Base-by-base conservation (phyloP, 1,140 invertebrate genomes). In the Anastrepha ludens region DNA sequence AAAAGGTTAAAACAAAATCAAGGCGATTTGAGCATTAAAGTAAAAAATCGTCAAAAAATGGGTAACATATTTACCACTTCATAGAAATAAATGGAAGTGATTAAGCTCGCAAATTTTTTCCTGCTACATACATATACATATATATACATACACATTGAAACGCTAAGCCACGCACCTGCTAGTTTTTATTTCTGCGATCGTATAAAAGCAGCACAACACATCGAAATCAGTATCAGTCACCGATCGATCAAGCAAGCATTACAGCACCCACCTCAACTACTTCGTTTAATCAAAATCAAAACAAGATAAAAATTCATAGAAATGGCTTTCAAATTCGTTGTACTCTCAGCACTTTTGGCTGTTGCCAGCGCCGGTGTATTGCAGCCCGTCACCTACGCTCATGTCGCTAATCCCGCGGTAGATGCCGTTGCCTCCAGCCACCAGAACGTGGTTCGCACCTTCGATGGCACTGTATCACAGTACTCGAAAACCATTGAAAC, bases 401-500 rank as follows among this genome's bases (percentile, higher is more conserved):
- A 90, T 47, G 89, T 91, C 41, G 94, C 93, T 0, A 91, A 94
- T 86, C 93, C 94, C 0, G 91, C 93, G 55, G 93, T 92, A 60
- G 94, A 94, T 86, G 94, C 94, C 67, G 90, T 95, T 39, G 95
- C 95, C 58, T 90, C 94, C 59, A 93, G 94, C 58, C 94, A 95
- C 87, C 94, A 95, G 90, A 94, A 94, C 89, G 94, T 95, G 13
- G 89, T 95, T 3, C 94, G 95, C 74, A 94, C 94, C 20, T 92
- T 95, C 85, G 95, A 94, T 87, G 95, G 95, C 89, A 95, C 94
- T 17, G 93, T 95, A 4, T 95, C 95, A 86, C 93, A 94, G 87
- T 95, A 95, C 94, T 94, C 94, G 87, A 95, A 95, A 91, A 94
- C 95, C 65, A 94, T 95, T 20, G 95, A 95, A 90, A 95, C 94